Base-by-base conservation (phyloP, 2,797 vertebrate genomes). In the Artibeus jamaicensis region DNA sequence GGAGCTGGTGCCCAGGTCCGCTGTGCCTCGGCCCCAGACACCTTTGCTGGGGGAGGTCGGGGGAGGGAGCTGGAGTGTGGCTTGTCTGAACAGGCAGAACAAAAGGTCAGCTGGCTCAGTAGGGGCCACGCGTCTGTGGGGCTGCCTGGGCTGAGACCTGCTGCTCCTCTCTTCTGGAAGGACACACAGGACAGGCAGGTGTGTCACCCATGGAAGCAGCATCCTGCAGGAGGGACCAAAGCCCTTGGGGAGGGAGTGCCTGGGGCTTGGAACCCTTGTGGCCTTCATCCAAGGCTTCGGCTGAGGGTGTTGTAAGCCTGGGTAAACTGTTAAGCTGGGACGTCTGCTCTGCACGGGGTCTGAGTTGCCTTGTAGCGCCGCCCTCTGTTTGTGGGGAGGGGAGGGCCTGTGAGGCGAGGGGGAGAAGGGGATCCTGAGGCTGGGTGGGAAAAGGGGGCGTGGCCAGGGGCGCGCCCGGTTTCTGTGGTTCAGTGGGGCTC, bases 21-120 rank as follows among this genome's bases (percentile, higher is more conserved):
- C 48, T 19, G 0, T 4, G 50, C 10, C 53, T 24, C 0, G 12
- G n/a, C 11, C 24, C 53, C 9, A 2, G 55, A 71, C 6, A 6
- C 29, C 71, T 50, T 42, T 84, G 71, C 39, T 16, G 78, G 32
- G 26, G 42, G 39, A 21, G 10, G 4, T 19, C 39, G 39, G 39
- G 39, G 22, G 55, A 2, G 55, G 24, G 55, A 11, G 19, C 19
- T 50, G 0, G 1, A 15, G 19, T 15, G 37, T 48, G 70, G 34
- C 39, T 12, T 1, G 2, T 24, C 44, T 15, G 34, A 77, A 65
- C 10, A 57, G 78, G 39, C 11, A 81, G 26, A 22, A 32, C 18
- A 37, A 11, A 26, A 16, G 87, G 55, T 14, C 73, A 18, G 12
- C 9, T 39, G 42, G 48, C 5, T 42, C 10, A 46, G 74, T 9